These are phyloP conservation scores for Cryptomyrus ogoouensis DNA, from an alignment of 2,113 vertebrate species.

Conservation along the genomic window DNA sequence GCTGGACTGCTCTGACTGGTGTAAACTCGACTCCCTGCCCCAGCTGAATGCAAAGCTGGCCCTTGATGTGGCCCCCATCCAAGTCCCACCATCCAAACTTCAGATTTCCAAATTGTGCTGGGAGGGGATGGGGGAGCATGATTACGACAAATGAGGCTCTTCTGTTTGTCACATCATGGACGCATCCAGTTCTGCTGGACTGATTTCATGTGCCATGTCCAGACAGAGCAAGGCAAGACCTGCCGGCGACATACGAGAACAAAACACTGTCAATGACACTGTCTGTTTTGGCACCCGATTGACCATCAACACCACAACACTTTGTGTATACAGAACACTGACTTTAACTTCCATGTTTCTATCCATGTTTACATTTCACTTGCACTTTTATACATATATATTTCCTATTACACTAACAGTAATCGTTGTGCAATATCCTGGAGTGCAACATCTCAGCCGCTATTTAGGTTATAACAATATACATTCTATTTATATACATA, in stretches of 20 bases:
- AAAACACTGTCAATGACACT: no score
- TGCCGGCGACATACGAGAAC: background rate
- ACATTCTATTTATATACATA: no score
- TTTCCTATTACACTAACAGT: no score
- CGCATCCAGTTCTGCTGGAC: slow-evolving; percentile 33
- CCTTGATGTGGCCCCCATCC: background rate
- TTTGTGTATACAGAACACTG: no score
- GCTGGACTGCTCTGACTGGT: background rate
- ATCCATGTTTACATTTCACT: no score
- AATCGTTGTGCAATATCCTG: no score
- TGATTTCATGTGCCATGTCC: slow-evolving; percentile 30
- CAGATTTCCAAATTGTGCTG: background rate
- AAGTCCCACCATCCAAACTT: background rate
- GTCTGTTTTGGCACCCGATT: no score
- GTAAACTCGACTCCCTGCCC: background rate
- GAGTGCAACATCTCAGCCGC: no score
- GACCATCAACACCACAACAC: no score
- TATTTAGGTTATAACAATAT: no score
- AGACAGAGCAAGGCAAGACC: background rate
- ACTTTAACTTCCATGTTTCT: no score
- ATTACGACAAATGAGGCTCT: slow-evolving; percentile 16
- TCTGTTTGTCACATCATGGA: slow-evolving; percentile 23
- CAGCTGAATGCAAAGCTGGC: background rate
- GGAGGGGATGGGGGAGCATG: background rate
- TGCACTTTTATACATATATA: no score